phyloP scores from a whole-genome alignment of 2,113 vertebrate species.

The Mesembrinibis cayennensis region DNA sequence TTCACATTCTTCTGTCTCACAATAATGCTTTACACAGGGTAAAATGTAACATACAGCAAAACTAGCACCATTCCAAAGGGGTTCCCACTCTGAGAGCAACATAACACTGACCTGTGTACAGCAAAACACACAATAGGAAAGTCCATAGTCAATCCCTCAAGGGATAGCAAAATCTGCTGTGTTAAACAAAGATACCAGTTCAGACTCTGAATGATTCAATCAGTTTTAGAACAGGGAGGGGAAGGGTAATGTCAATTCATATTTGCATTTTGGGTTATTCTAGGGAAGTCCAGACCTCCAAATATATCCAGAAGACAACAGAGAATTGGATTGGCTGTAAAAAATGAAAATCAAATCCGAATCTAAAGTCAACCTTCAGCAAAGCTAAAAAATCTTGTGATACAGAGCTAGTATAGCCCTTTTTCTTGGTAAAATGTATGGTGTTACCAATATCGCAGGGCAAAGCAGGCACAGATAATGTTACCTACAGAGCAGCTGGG shows the following conservation, averaged over 20 bases:
- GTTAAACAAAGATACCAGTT: background rate
- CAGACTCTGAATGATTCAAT: background rate
- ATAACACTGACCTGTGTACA: fast-evolving
- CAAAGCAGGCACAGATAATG: background rate
- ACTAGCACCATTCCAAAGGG: background rate
- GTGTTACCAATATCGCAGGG: background rate
- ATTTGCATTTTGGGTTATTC: background rate
- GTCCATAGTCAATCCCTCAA: background rate
- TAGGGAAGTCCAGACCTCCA: background rate
- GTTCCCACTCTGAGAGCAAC: fast-evolving
- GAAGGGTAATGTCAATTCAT: background rate
- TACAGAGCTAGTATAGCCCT: background rate
- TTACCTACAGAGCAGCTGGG: background rate
- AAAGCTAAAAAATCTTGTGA: background rate
- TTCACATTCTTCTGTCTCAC: background rate
- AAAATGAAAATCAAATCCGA: background rate
- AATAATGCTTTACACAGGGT: background rate
- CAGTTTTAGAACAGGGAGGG: background rate
- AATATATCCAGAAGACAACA: background rate
- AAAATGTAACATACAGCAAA: background rate
- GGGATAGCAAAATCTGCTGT: background rate
- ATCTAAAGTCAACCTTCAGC: background rate
- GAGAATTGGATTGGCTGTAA: background rate
- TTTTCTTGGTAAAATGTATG: background rate
- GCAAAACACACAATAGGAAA: background rate